Evolutionary conservation across 1,140 invertebrate genomes (phyloP), one percentile per base, ranked within the genome.

Genomic region (Euglossa dilemma): DNA sequence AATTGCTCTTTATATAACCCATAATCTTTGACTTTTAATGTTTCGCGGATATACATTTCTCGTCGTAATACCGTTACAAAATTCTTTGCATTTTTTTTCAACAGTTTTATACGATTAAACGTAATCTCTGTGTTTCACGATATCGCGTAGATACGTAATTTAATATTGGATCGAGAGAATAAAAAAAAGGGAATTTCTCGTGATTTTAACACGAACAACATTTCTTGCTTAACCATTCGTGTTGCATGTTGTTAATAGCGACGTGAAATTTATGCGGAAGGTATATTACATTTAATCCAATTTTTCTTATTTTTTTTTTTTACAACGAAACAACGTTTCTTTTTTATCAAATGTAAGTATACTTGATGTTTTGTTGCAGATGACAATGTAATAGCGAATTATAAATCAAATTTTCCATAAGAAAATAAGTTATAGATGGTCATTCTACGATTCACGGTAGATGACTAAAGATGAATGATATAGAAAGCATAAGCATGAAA

Each of bases 381-480:
- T 93, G 92, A 91, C 89, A 73, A 92, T 90, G 84, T 92, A 92
- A 90, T 90, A 92, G 80, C 52, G 61, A 89, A 54, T 81, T 57
- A 36, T 71, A 69, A 70, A 69, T 72, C 70, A 77, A 85, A 88
- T 71, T 70, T 70, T 86, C 71, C 66, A 72, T 75, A 82, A 88
- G 69, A 56, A 84, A 78, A 71, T 28, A 80, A 76, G 20, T 59
- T 28, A 74, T 70, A 76, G 71, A 73, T 20, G 52, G 69, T 76
- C 69, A 28, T 36, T 67, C 56, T 63, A 78, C 83, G 57, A 84
- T 77, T 54, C 45, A 78, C 54, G 64, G 66, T 89, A 92, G 91
- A 92, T 91, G 92, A 88, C 45, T 85, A 78, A 93, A 90, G 79
- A 94, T 94, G 93, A 94, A 93, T 88, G 93, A 94, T 86, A 93